phyloP scores from a whole-genome alignment of 2,113 vertebrate species.

The Copsychus sechellarum region DNA sequence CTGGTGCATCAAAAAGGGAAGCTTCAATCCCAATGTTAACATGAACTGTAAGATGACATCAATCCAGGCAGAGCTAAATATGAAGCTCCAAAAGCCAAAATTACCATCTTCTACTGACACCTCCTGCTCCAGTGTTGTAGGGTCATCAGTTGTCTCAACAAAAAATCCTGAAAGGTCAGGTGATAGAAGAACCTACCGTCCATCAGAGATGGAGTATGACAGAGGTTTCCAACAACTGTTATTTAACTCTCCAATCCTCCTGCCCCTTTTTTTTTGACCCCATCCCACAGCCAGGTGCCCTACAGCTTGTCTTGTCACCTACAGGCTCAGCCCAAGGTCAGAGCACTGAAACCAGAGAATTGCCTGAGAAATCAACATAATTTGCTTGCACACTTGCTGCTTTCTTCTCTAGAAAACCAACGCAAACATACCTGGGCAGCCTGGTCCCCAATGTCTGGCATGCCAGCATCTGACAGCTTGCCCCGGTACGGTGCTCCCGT shows the following conservation, averaged over 20 bases:
- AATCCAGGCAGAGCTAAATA: background rate
- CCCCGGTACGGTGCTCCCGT: slow-evolving; percentile 46
- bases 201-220: background rate
- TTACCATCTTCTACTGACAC: background rate
- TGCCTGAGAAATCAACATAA: background rate
- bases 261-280: background rate
- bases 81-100: background rate
- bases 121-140: background rate
- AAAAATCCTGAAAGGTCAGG: background rate
- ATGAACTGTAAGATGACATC: background rate
- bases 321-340: background rate
- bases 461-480: slow-evolving; percentile 71
- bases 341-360: background rate
- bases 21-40: background rate
- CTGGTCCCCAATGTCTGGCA: slow-evolving; percentile 74
- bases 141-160: background rate
- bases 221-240: background rate
- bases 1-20: background rate
- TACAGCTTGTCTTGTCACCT: background rate
- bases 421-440: slow-evolving; percentile 76
- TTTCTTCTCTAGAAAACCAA: background rate
- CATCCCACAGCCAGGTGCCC: rapidly evolving
- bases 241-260: background rate
- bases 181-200: background rate
- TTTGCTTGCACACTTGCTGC: rapidly evolving